Evolutionary conservation across 2,797 vertebrate genomes (phyloP).

Genomic region (Parotocinclus haroldoi): DNA sequence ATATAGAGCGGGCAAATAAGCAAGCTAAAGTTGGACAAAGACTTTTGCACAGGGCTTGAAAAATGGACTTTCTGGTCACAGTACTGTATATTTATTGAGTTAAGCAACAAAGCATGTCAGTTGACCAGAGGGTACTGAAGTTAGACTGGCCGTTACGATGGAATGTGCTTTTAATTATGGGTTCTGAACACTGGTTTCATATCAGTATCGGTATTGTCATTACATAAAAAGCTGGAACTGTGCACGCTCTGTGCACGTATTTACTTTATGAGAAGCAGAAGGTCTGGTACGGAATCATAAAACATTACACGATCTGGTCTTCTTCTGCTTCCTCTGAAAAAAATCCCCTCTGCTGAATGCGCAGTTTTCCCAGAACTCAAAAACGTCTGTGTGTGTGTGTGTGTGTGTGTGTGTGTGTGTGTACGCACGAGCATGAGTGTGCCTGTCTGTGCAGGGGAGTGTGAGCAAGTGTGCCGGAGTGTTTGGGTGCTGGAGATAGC

Average conservation of each 20-base stretch:
- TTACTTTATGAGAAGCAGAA: slow-evolving; percentile 19
- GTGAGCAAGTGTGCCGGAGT: slow-evolving; percentile 39
- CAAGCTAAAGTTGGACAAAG: no score
- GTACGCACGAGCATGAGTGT: slow-evolving; percentile 6
- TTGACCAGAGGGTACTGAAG: no score
- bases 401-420: slow-evolving; percentile 10
- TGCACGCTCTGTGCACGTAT: not conserved
- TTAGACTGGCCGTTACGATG: not conserved
- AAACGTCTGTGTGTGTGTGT: slow-evolving; percentile 25
- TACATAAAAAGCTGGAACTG: no score
- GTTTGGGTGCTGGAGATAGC: slow-evolving; percentile 58
- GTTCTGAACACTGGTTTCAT: no score
- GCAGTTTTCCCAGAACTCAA: slow-evolving; percentile 13
- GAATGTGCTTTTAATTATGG: not conserved
- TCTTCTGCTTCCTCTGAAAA: no score
- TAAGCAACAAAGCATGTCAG: no score
- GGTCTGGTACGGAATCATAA: not conserved
- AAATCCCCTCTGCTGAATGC: not conserved
- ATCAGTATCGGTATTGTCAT: not conserved
- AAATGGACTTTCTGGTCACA: no score
- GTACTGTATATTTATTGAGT: no score
- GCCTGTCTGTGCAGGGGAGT: slow-evolving; percentile 27
- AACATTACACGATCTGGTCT: not conserved
- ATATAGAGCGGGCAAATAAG: no score
- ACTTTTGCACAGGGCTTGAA: no score